A percentile compares a stretch with the other conserved stretches of the same genome.
These are phyloP conservation scores for Leucophenga maculata DNA, from an alignment of 2,888 invertebrate species.

Conservation along the genomic window DNA sequence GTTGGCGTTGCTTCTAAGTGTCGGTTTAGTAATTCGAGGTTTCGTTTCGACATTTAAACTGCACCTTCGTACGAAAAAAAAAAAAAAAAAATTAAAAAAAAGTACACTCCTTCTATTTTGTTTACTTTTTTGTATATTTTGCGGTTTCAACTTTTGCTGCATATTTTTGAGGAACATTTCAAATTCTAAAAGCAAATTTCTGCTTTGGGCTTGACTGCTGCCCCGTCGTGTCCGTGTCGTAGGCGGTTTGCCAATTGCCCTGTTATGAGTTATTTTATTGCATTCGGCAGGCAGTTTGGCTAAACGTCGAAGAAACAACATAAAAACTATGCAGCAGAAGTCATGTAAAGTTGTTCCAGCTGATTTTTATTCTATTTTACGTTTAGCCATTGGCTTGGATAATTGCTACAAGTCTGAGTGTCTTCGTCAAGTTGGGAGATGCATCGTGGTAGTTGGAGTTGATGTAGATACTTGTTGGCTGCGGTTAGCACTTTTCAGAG, in stretches of 20 bases:
- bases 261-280: conserved; percentile 35
- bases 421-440: too few species aligned
- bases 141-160: conserved; percentile 35
- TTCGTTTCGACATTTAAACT: conserved; percentile 47
- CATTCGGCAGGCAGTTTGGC: conserved; percentile 26
- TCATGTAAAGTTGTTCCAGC: too few species aligned
- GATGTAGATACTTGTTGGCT: conserved; percentile 5
- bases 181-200: conserved; percentile 45
- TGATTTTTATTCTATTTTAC: too few species aligned
- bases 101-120: not conserved
- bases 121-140: conserved; percentile 36
- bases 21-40: conserved; percentile 65
- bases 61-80: not conserved
- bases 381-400: too few species aligned
- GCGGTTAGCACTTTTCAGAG: not conserved
- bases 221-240: too few species aligned
- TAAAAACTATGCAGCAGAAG: too few species aligned
- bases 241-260: conserved; percentile 23
- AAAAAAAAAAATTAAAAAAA: not conserved
- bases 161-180: conserved; percentile 25
- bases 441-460: conserved; percentile 32
- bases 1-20: conserved; percentile 51
- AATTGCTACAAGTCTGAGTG: too few species aligned
- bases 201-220: not conserved
- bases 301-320: conserved; percentile 23